Base-by-base conservation (phyloP, 2,797 vertebrate species). In the Hemitrygon akajei region DNA sequence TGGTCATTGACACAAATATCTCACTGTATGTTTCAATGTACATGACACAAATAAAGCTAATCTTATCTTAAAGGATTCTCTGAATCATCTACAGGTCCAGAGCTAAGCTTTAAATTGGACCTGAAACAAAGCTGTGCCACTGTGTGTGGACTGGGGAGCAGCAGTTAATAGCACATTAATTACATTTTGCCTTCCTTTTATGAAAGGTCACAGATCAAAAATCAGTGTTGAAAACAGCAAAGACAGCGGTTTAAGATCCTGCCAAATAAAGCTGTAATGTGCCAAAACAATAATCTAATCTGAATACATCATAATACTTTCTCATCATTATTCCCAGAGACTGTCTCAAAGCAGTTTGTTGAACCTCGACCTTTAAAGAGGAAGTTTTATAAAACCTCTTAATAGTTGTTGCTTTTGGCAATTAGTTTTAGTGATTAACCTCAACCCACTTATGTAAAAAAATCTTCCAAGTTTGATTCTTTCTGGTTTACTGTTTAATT, bases 261-360 rank as follows among this genome's bases (percentile, higher is more conserved):
- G 22, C 12, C 5, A 92, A 56, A 34, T 47, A 1, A 73, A 47
- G 89, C 22, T 47, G 27, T 75, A 30, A 16, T 92, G 37, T 25
- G 25, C 71, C 71, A 73, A 75, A 92, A 92, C 91, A 92, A 91
- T 37, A 73, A 92, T 27, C 11, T 47, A 92, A 66, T 87, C 84
- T 7, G 7, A 87, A 47, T 75, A 66, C 27, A 92, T 56, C 10
- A 92, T 75, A 75, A 73, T 92, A 30, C 10, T 47, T 40, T 5
- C 47, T 34, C 69, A 92, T 63, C n/a, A 37, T 92, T 73, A 92
- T 92, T 73, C 27, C 5, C 66, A n/a, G 66, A 56, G 37, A 75
- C 92, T 12, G 81, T 84, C 69, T 63, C 34, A 69, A 66, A 75
- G 69, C 11, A 92, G 10, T 47, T 92, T 75, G 71, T 12, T 91